phyloP scores from a whole-genome alignment of 2,113 vertebrate genomes.

The Sakesphorus luctuosus region DNA sequence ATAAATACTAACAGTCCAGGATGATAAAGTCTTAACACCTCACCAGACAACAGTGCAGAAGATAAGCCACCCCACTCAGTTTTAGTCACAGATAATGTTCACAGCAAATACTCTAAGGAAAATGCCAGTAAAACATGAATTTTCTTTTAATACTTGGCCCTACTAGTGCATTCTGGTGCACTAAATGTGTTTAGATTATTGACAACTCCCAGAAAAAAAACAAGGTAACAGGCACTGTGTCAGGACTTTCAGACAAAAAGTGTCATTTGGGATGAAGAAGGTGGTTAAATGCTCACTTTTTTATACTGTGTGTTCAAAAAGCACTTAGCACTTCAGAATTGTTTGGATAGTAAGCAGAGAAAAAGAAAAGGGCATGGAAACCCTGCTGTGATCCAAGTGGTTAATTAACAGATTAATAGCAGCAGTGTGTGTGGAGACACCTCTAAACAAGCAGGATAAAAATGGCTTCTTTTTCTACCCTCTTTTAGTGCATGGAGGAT shows the following conservation, averaged over 20 bases:
- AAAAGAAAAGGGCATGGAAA: neutral
- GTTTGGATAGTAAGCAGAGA: neutral
- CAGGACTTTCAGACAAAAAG: neutral
- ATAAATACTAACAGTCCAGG: neutral
- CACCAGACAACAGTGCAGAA: neutral
- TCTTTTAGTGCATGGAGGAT: neutral
- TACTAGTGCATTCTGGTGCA: neutral
- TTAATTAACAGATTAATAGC: slow-evolving; percentile 20
- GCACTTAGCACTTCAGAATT: neutral
- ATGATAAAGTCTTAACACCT: neutral
- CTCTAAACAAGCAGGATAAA: neutral
- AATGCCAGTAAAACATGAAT: neutral
- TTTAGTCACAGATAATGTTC: neutral
- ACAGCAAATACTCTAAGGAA: neutral
- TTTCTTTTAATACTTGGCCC: neutral
- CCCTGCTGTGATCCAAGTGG: neutral
- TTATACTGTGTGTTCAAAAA: neutral
- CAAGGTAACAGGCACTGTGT: neutral
- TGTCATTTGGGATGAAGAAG: neutral
- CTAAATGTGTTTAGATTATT: neutral
- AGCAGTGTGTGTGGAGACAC: neutral
- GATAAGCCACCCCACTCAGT: neutral
- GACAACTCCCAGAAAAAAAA: neutral
- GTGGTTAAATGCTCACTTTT: neutral
- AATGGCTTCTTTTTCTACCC: neutral